A percentile compares a stretch with the other conserved stretches of the same genome.
Conservation (phyloP, 2,113 vertebrate species). For the Lophochroa leadbeateri region DNA sequence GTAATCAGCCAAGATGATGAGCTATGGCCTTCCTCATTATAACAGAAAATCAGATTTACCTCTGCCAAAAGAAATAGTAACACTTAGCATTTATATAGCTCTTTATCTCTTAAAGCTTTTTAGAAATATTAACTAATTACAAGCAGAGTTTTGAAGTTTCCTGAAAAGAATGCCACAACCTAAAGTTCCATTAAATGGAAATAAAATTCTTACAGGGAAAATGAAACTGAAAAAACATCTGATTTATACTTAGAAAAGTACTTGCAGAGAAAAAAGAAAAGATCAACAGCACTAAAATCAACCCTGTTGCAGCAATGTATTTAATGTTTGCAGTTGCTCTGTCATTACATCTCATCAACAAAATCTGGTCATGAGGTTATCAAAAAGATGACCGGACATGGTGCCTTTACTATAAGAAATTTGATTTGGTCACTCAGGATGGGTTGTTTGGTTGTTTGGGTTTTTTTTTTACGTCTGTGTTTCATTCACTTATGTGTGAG, state of each 20-base stretch:
- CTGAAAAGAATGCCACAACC: not conserved
- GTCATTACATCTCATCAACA: not conserved
- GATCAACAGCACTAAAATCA: rapidly evolving
- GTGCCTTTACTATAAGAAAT: not conserved
- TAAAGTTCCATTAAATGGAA: not conserved
- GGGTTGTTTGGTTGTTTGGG: not conserved
- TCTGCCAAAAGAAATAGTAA: slow-evolving; percentile 30
- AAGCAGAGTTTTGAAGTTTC: not conserved
- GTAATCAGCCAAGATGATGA: slow-evolving; percentile 52
- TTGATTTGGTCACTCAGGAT: not conserved
- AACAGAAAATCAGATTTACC: slow-evolving; percentile 45
- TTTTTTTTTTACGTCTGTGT: not conserved
- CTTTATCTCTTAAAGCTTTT: not conserved
- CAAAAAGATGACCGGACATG: not conserved
- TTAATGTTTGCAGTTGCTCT: not conserved
- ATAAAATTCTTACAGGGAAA: not conserved
- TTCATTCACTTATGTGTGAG: not conserved
- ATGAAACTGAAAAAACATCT: not conserved
- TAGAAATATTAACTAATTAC: slow-evolving; percentile 49
- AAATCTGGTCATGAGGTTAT: not conserved
- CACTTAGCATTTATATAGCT: slow-evolving; percentile 45
- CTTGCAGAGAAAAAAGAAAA: not conserved
- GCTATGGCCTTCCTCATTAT: slow-evolving; percentile 28
- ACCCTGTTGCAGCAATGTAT: not conserved
- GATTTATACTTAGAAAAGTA: not conserved